Evolutionary conservation across 2,888 invertebrate species (phyloP).

Genomic region (Cryptocephalus primarius): DNA sequence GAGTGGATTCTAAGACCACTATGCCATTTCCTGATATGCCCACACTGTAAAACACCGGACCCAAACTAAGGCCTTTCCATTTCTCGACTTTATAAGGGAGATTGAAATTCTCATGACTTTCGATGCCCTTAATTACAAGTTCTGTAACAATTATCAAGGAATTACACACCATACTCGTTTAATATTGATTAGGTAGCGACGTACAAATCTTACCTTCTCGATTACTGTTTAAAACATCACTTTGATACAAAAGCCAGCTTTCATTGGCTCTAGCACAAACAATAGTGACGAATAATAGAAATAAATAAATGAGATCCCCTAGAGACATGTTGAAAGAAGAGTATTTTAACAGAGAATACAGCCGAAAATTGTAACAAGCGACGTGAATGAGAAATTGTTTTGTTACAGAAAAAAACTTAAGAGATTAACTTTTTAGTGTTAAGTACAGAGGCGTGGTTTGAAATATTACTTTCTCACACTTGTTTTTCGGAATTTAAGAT

Average conservation of each 20-base stretch:
- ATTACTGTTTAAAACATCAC: slow-evolving; percentile 28
- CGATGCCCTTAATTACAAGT: slow-evolving; percentile 17
- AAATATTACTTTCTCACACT: too few species aligned
- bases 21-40: slow-evolving; percentile 14
- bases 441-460: too few species aligned
- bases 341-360: background rate
- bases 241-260: slow-evolving; percentile 31
- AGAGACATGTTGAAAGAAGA: slow-evolving; percentile 9
- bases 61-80: slow-evolving; percentile 21
- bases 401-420: too few species aligned
- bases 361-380: background rate
- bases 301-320: slow-evolving; percentile 7
- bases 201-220: slow-evolving; percentile 34
- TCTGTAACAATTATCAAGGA: slow-evolving; percentile 13
- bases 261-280: slow-evolving; percentile 9
- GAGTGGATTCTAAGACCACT: slow-evolving; percentile 6
- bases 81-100: slow-evolving; percentile 13
- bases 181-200: too few species aligned
- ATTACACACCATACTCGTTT: too few species aligned
- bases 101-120: slow-evolving; percentile 14
- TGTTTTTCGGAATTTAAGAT: too few species aligned
- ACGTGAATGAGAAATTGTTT: background rate
- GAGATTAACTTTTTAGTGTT: too few species aligned
- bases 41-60: slow-evolving; percentile 13
- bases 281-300: slow-evolving; percentile 7